Percentiles rank a stretch among this genome's conserved stretches.
phyloP scores from a whole-genome alignment of 1,140 invertebrate species.

The Meteorus sp. region DNA sequence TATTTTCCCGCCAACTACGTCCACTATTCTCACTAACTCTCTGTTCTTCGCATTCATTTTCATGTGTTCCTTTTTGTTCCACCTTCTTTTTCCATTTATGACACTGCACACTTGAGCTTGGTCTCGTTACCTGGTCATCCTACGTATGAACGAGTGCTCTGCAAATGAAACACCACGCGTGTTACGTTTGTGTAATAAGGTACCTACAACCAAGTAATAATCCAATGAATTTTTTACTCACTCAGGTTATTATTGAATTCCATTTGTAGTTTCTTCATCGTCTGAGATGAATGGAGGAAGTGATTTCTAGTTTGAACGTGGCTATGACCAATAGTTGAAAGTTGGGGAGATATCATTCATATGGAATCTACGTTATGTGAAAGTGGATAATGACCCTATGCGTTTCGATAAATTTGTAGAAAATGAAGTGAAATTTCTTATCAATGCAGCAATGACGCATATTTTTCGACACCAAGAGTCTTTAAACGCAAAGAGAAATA shows the following conservation, averaged over 20 bases:
- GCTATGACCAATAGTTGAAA: no score
- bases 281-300: no score
- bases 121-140: conserved; percentile 30
- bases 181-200: conserved; percentile 28
- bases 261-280: no score
- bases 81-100: conserved; percentile 10
- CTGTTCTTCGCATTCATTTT: conserved; percentile 6
- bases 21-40: background rate
- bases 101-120: conserved; percentile 18
- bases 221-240: conserved; percentile 24
- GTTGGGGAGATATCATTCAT: no score
- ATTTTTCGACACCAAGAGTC: no score
- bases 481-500: no score
- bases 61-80: background rate
- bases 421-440: no score
- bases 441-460: no score
- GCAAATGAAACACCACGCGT: conserved; percentile 28
- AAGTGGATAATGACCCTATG: no score
- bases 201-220: conserved; percentile 23
- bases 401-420: no score
- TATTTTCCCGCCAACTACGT: conserved; percentile 4
- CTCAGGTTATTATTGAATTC: background rate
- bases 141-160: conserved; percentile 10
- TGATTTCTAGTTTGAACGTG: no score
- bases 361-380: no score